phyloP scores from a whole-genome alignment of 2,797 vertebrate genomes.

The Balearica regulorum region DNA sequence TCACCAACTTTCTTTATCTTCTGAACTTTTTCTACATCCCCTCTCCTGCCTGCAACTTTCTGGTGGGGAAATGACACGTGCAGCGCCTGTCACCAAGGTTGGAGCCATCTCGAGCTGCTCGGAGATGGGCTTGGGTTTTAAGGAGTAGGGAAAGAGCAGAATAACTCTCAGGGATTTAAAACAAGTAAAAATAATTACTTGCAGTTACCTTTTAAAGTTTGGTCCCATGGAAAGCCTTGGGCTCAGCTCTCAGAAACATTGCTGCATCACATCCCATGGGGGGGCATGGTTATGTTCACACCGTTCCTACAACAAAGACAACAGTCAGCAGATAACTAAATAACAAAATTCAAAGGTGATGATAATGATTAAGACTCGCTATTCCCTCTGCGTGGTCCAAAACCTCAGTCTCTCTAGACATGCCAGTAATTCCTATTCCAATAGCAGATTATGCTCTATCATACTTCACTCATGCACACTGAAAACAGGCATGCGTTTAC shows the following conservation, averaged over 20 bases:
- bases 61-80: rapidly evolving
- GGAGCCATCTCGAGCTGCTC: not conserved
- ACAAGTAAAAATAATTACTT: not conserved
- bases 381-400: not conserved
- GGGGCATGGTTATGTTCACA: rapidly evolving
- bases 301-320: not conserved
- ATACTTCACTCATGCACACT: rapidly evolving
- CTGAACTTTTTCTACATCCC: not conserved
- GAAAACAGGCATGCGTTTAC: not conserved
- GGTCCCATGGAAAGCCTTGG: not conserved
- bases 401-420: not conserved
- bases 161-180: not conserved
- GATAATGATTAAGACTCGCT: not conserved
- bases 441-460: not conserved
- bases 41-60: not conserved
- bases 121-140: not conserved
- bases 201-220: not conserved
- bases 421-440: not conserved
- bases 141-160: not conserved
- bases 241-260: not conserved
- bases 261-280: not conserved
- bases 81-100: not conserved
- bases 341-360: not conserved
- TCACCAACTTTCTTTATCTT: not conserved
- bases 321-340: not conserved